These are phyloP conservation scores for Cinara cedri DNA, from an alignment of 2,888 invertebrate species.

Conservation along the genomic window DNA sequence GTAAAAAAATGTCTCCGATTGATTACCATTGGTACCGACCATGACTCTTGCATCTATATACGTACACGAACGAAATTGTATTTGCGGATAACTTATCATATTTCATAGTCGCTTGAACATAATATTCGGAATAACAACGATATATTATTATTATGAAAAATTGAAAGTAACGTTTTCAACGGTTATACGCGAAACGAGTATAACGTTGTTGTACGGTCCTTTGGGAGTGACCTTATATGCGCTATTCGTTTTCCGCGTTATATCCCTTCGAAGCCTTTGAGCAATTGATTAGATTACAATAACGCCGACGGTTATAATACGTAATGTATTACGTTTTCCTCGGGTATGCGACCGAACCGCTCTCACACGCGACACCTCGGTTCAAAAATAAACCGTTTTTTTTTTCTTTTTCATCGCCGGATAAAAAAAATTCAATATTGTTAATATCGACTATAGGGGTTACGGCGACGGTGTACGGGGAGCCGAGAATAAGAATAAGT, in stretches of 20 bases:
- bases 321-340: not conserved
- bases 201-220: not conserved
- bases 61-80: not conserved
- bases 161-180: conserved; percentile 5
- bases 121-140: not conserved
- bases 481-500: not conserved
- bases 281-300: conserved; percentile 10
- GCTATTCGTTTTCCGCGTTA: not conserved
- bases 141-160: not conserved
- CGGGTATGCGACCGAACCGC: too few species aligned
- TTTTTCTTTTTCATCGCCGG: not conserved
- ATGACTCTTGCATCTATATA: too few species aligned
- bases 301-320: not conserved
- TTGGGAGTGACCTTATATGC: not conserved
- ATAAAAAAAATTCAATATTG: not conserved
- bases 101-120: not conserved
- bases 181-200: not conserved
- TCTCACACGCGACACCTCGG: not conserved
- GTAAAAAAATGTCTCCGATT: too few species aligned
- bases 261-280: conserved; percentile 1
- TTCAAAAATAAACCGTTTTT: not conserved
- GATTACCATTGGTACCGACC: too few species aligned
- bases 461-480: not conserved
- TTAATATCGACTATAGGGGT: not conserved
- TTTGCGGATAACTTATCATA: not conserved